Evolutionary conservation across 1,140 invertebrate genomes (phyloP).

Genomic region (Brachionus plicatilis): DNA sequence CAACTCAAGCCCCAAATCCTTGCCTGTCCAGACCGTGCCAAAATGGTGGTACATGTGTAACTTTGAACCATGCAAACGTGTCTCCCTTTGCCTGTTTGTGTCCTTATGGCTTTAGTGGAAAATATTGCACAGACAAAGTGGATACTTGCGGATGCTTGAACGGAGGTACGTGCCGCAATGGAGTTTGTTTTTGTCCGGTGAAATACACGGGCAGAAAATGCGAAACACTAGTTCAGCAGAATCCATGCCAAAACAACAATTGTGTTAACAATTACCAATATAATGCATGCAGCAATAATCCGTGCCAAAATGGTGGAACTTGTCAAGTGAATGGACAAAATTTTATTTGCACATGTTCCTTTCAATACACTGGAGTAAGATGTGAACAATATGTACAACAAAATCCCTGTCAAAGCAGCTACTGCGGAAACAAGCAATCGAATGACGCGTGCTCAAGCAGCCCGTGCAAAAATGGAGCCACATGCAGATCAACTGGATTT

Average conservation of each 20-base stretch:
- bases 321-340: not conserved
- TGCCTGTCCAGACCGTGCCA: conserved; percentile 63
- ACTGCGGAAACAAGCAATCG: not conserved
- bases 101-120: not conserved
- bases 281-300: not conserved
- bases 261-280: not conserved
- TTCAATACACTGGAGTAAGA: not conserved
- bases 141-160: not conserved
- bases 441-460: not conserved
- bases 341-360: not conserved
- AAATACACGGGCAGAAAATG: conserved; percentile 3
- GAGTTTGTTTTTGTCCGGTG: not conserved
- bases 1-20: not conserved
- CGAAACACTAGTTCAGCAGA: not conserved
- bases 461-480: conserved; percentile 18
- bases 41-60: conserved; percentile 74
- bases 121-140: not conserved
- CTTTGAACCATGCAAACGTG: not conserved
- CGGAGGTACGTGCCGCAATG: not conserved
- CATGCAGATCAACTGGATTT: conserved; percentile 41
- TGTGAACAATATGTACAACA: conserved; percentile 23
- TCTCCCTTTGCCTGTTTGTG: conserved; percentile 19
- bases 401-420: not conserved
- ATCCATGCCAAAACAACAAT: not conserved
- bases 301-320: conserved; percentile 15